phyloP scores from a whole-genome alignment of 2,113 vertebrate species.

The Apus apus region DNA sequence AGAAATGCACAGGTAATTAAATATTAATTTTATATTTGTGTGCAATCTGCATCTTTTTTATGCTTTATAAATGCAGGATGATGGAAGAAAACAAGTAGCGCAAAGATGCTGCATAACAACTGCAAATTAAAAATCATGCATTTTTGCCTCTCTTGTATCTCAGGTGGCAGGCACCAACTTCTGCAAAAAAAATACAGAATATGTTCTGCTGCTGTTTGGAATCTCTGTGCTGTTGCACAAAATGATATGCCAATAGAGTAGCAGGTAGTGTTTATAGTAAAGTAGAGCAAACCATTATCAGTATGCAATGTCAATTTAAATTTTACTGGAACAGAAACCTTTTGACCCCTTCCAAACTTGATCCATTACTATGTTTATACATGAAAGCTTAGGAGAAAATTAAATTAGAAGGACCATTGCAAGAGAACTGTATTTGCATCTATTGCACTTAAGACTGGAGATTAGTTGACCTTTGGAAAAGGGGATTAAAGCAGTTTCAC shows the following conservation, averaged over 20 bases:
- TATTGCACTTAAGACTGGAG: slow-evolving; percentile 74
- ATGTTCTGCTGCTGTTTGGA: not conserved
- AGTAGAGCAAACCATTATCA: slow-evolving; percentile 62
- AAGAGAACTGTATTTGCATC: slow-evolving; percentile 73
- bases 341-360: slow-evolving; percentile 71
- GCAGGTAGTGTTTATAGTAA: slow-evolving; percentile 40
- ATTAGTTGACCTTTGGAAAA: slow-evolving; percentile 75
- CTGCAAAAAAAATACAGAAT: slow-evolving; percentile 1
- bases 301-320: slow-evolving; percentile 64
- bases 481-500: slow-evolving; percentile 70
- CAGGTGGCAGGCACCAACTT: slow-evolving; percentile 18
- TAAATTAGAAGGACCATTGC: slow-evolving; percentile 73
- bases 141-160: not conserved
- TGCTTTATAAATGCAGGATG: slow-evolving; percentile 5
- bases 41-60: slow-evolving; percentile 40
- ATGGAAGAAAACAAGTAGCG: slow-evolving; percentile 24
- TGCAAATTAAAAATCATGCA: not conserved
- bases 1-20: slow-evolving; percentile 62
- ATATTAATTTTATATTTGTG: slow-evolving; percentile 60
- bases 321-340: slow-evolving; percentile 75
- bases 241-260: slow-evolving; percentile 28
- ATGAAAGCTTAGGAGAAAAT: slow-evolving; percentile 73
- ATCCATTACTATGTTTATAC: slow-evolving; percentile 71
- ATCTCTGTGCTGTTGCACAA: not conserved
- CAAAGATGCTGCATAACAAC: not conserved